Evolutionary conservation across 2,113 vertebrate species (phyloP), one percentile per base, ranked within the genome.

Genomic region (Toxotes jaculatrix): DNA sequence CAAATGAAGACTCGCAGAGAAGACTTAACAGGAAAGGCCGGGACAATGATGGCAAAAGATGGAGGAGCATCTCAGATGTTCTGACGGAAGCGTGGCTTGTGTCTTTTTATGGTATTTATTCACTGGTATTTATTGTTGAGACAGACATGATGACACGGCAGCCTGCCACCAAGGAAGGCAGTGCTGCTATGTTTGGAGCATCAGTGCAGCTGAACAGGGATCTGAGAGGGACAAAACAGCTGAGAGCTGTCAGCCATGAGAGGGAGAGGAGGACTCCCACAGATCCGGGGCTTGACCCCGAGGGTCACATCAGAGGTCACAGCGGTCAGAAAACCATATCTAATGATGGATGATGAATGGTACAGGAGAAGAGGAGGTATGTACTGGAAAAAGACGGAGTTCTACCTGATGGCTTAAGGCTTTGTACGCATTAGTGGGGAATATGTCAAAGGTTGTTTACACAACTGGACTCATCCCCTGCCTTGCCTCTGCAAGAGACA

Each of bases 31-130:
- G 67, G 61, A 71, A 70, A 74, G 75, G 49, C 79, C 68, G 70
- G 21, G 49, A 59, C 53, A 1, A 34, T 6, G 68, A 42, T 3
- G 12, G 59, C 17, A 36, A 64, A 84, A 72, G 68, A 47, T 59
- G 81, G 84, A 38, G 38, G 80, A 72, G 57, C 57, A 76, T 74
- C 65, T 86, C 47, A 3, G 82, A 74, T 76, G 79, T 67, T 85
- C 76, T 59, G n/a, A 55, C 38, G 17, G 27, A 49, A 83, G 36
- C 12, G n/a, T 23, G 45, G 51, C 85, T 69, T 51, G 63, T 81
- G 70, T 81, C 70, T 88, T 82, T 87, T 77, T 80, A 71, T 83
- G 83, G 67, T 94, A 94, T 94, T 94, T 94, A 91, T 94, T 93
- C 86, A 64, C 70, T 87, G 89, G 69, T 93, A 93, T 93, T 93